A percentile compares a stretch with the other conserved stretches of the same genome.
phyloP scores from a whole-genome alignment of 1,140 invertebrate species.

The Anastrepha obliqua region DNA sequence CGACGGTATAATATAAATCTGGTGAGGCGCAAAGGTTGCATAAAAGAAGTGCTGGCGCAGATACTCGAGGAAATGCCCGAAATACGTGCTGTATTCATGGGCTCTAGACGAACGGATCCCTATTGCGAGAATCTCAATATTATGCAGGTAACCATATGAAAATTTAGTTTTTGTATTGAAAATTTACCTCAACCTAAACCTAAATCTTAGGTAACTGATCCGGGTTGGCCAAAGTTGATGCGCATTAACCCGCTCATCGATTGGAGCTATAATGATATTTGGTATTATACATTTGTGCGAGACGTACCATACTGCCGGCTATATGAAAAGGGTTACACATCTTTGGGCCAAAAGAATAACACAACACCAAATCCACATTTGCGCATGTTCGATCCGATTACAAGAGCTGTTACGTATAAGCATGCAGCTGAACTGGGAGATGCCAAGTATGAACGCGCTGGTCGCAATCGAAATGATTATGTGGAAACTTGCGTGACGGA shows the following conservation, averaged over 20 bases:
- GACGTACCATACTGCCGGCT: conserved; percentile 91
- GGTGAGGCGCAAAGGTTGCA: conserved; percentile 81
- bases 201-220: conserved; percentile 83
- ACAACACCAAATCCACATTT: conserved; percentile 88
- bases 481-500: background rate
- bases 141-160: conserved; percentile 79
- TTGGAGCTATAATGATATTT: conserved; percentile 92
- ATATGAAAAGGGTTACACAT: conserved; percentile 94
- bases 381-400: conserved; percentile 70
- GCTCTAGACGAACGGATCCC: conserved; percentile 90
- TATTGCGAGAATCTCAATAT: conserved; percentile 80
- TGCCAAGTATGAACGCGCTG: conserved; percentile 69
- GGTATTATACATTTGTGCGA: conserved; percentile 87
- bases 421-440: conserved; percentile 89
- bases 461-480: conserved; percentile 13
- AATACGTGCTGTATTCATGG: conserved; percentile 91
- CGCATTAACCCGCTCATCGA: conserved; percentile 91
- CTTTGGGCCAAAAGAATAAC: conserved; percentile 86
- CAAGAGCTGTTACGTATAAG: conserved; percentile 75
- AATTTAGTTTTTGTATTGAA: background rate
- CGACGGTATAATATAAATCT: conserved; percentile 85
- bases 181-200: background rate
- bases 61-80: conserved; percentile 80
- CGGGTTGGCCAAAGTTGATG: conserved; percentile 90
- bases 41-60: conserved; percentile 81